phyloP scores from a whole-genome alignment of 2,113 vertebrate genomes.

The Stigmatopora nigra region DNA sequence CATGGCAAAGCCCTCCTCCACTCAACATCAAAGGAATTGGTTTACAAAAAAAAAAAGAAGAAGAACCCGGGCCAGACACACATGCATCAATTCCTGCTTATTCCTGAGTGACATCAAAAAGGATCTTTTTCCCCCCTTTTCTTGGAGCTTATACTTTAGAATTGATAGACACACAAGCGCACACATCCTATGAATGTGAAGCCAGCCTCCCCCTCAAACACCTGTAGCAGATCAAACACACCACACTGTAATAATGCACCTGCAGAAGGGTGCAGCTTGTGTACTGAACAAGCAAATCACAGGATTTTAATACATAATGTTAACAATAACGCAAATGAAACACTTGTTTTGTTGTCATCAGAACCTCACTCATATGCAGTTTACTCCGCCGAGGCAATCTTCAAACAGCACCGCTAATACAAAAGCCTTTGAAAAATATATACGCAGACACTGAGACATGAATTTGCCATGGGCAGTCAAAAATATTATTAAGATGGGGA shows the following conservation, averaged over 20 bases:
- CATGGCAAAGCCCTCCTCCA: slow-evolving; percentile 33
- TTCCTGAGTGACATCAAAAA: slow-evolving; percentile 54
- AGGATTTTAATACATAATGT: slow-evolving; percentile 21
- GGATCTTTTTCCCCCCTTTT: slow-evolving; percentile 17
- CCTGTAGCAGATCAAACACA: slow-evolving; percentile 54
- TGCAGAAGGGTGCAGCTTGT: slow-evolving; percentile 36
- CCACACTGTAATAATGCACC: slow-evolving; percentile 47
- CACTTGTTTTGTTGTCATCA: slow-evolving; percentile 10
- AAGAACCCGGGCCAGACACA: slow-evolving; percentile 39
- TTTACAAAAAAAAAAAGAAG: background rate
- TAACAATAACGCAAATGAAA: slow-evolving; percentile 17
- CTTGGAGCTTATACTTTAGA: slow-evolving; percentile 5
- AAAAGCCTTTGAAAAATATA: slow-evolving; percentile 25
- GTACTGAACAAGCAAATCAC: slow-evolving; percentile 45
- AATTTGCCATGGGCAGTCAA: background rate
- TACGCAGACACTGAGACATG: slow-evolving; percentile 28
- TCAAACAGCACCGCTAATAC: slow-evolving; percentile 36
- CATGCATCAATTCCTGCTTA: slow-evolving; percentile 22
- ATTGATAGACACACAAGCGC: slow-evolving; percentile 5
- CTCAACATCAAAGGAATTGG: slow-evolving; percentile 51
- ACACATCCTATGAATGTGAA: slow-evolving; percentile 5
- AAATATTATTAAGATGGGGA: too few species aligned
- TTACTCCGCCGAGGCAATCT: slow-evolving; percentile 46
- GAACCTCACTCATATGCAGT: slow-evolving; percentile 27
- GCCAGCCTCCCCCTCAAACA: slow-evolving; percentile 26